Evolutionary conservation across 2,888 invertebrate genomes (phyloP), one percentile per base, ranked within the genome.

Genomic region (Sinohyriopsis cumingii): DNA sequence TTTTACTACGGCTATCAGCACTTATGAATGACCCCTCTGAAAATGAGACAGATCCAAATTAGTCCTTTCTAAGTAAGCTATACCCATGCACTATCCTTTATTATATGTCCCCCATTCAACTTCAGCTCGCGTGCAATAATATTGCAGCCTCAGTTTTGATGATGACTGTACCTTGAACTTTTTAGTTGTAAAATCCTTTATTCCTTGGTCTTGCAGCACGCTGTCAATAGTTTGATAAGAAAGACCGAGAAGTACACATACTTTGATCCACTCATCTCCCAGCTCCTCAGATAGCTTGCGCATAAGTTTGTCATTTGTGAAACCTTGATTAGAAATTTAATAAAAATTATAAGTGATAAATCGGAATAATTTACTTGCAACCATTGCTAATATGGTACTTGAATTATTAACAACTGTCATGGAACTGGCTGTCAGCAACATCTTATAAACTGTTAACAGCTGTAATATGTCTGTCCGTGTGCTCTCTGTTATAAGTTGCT

Each of bases 231-330:
- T 68, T 6, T 67, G 57, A 22, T 67, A 69, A 5, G 77, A 60
- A n/a, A 78, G 69, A 3, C 80, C 80, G 53, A 80, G 71, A n/a
- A 74, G 56, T 1, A 80, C 65, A 18, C 72, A 69, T 19, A 77
- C 67, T 59, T 69, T 75, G n/a, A 72, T 57, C 80, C 80, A 80
- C 24, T 78, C 78, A 1, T 61, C 24, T 1, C 68, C 78, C 59
- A 78, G 56, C 5, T 69, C 68, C 22, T 65, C 59, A 4, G 74
- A 71, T 56, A 80, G 67, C 45, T 69, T 61, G 33, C 68, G 65
- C 54, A 80, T 56, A 15, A 77, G 65, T 15, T 63, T 70, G 28
- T 71, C 71, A 24, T 54, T 60, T 54, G 72, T 71, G 56, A 77
- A 77, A 33, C 77, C 77, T 76, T 45, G 9, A 65, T 45, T n/a